Conservation (phyloP, 2,888 invertebrate species). For the Helicoverpa assulta region DNA sequence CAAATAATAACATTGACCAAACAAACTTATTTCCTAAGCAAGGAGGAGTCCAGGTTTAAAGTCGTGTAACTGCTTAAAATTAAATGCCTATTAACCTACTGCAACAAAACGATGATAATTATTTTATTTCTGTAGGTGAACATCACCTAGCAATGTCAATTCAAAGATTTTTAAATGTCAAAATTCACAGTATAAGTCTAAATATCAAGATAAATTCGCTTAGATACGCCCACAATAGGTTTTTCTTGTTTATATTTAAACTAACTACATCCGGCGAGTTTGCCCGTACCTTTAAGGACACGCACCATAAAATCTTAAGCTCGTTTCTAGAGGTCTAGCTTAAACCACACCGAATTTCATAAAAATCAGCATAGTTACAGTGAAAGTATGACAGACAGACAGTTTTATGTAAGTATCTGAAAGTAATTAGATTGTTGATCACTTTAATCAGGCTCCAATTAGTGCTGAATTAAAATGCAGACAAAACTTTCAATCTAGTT, state of each 20-base stretch:
- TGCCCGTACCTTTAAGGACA: too few species aligned
- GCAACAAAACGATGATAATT: slow-evolving; percentile 7
- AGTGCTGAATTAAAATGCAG: not conserved
- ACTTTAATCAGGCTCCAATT: not conserved
- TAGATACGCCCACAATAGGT: not conserved
- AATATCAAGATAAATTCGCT: slow-evolving; percentile 3
- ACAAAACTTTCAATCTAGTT: not conserved
- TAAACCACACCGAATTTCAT: too few species aligned
- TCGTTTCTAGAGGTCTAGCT: too few species aligned
- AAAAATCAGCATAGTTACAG: too few species aligned
- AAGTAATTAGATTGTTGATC: slow-evolving; percentile 2
- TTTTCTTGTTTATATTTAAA: not conserved
- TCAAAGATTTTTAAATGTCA: slow-evolving; percentile 66
- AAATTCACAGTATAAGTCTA: slow-evolving; percentile 16
- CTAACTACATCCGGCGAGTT: not conserved
- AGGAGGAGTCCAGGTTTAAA: not conserved
- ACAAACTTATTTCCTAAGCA: not conserved
- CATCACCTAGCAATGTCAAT: slow-evolving; percentile 56
- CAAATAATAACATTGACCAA: not conserved
- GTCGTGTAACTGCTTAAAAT: not conserved
- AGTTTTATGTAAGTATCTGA: slow-evolving; percentile 1
- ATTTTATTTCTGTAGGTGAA: slow-evolving; percentile 33
- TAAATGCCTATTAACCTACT: not conserved
- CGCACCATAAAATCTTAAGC: too few species aligned
- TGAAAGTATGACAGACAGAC: too few species aligned